A percentile compares a stretch with the other conserved stretches of the same genome.
phyloP scores from a whole-genome alignment of 2,113 vertebrate genomes.

The Corapipo altera region DNA sequence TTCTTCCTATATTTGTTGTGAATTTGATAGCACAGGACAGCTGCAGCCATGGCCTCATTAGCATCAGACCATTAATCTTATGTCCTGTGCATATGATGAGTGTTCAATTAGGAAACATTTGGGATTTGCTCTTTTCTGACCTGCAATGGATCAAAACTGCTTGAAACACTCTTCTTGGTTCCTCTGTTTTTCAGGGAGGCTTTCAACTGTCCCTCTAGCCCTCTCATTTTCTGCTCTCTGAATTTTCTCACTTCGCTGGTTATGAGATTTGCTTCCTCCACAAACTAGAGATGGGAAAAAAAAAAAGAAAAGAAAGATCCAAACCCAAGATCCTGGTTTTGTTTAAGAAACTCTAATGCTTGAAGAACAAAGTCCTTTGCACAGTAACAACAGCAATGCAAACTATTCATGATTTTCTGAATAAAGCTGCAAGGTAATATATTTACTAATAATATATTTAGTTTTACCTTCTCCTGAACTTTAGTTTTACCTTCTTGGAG shows the following conservation, averaged over 20 bases:
- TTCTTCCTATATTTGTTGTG: neutral
- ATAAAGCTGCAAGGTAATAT: neutral
- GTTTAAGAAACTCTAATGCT: neutral
- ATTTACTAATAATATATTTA: neutral
- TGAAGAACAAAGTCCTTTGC: neutral
- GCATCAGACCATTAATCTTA: neutral
- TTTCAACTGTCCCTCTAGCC: constrained; percentile 9
- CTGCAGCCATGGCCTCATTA: neutral
- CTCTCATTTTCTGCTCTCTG: constrained; percentile 12
- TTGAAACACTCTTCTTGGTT: neutral
- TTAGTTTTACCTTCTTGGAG: constrained; percentile 20
- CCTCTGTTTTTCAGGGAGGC: neutral
- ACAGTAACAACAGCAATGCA: neutral
- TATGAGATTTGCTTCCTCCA: neutral
- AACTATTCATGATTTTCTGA: neutral
- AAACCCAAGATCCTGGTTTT: neutral
- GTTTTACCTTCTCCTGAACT: constrained; percentile 24
- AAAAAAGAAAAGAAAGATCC: too few species aligned
- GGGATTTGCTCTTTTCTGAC: neutral
- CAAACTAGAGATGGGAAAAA: neutral
- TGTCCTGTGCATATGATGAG: neutral
- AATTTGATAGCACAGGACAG: neutral
- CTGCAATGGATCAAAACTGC: neutral
- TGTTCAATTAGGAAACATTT: neutral
- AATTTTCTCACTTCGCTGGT: neutral